Base-by-base conservation (phyloP, 2,888 invertebrate genomes). In the Trichogramma evanescens region DNA sequence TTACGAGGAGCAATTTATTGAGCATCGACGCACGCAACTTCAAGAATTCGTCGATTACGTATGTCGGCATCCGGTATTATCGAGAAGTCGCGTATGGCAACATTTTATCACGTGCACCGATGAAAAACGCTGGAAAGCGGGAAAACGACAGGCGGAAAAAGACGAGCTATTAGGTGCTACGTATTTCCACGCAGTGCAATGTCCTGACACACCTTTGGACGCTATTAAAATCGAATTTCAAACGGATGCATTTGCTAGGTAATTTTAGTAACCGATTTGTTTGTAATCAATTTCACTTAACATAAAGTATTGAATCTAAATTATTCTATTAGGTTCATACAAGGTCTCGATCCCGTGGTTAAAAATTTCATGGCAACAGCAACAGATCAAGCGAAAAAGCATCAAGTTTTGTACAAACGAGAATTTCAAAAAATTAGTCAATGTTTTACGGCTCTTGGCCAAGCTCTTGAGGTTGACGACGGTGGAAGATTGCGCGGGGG, bases 51-150 rank as follows among this genome's bases (percentile, higher is more conserved):
- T 98, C 3, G 91, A 96, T 80, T 92, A 95, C 82, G 94, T 99
- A 73, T 95, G 96, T 75, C 84, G 93, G 59, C 98, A 99, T 82
- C 98, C 98, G 3, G 93, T 99, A 6, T 80, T 99, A 48, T 92
- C 95, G 3, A 87, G 87, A 69, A 89, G 89, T 71, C 91, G 93
- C 67, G 97, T 97, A 0, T 97, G 96, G 93, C 87, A 91, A 74
- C 98, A 99, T 78, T 99, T 99, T 78, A 85, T 99, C 54, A 94
- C 94, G 3, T 97, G 97, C 75, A 95, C 93, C 6, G 97, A 98
- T 80, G 97, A 95, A 71, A 96, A 95, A 78, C 87, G 90, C 68
- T 99, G 98, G 98, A 99, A 99, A 80, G 86, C 86, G 53, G 98
- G 98, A 4, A 98, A 98, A 79, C 82, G 98, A 65, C 88, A 87